Evolutionary conservation across 2,888 invertebrate genomes (phyloP).

Genomic region (Steromphala cineraria): DNA sequence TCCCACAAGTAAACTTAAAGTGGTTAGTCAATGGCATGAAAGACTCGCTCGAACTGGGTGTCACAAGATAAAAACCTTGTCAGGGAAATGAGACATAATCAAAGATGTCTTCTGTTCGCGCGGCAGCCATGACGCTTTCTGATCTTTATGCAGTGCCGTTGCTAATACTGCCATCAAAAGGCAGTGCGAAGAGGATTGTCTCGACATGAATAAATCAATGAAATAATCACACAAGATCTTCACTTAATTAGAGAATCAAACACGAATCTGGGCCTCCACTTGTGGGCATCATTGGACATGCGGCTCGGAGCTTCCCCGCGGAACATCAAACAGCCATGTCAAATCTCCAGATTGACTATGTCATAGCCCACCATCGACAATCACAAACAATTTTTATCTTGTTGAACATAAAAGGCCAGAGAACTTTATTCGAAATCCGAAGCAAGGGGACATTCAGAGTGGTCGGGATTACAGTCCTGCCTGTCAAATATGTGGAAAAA

Average conservation of each 20-base stretch:
- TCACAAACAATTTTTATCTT: constrained; percentile 14
- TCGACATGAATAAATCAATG: constrained; percentile 25
- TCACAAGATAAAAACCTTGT: constrained; percentile 8
- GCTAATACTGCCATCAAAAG: constrained; percentile 25
- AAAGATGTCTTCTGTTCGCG: neutral
- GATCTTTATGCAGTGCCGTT: constrained; percentile 22
- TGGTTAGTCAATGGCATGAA: constrained; percentile 14
- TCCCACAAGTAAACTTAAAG: constrained; percentile 12
- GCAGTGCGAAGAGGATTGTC: constrained; percentile 14
- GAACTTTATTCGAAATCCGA: neutral
- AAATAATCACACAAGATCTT: constrained; percentile 22
- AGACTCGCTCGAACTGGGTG: neutral
- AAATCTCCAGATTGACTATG: constrained; percentile 8
- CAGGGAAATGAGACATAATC: constrained; percentile 14
- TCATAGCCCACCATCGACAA: constrained; percentile 12
- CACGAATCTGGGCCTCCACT: neutral
- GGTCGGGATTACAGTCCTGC: neutral
- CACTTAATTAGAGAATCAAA: constrained; percentile 31
- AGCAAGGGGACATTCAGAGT: neutral
- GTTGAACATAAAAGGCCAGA: constrained; percentile 16
- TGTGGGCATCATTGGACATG: neutral
- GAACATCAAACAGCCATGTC: constrained; percentile 18
- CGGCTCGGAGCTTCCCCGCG: neutral
- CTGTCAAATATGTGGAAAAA: constrained; percentile 13
- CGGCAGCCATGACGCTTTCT: constrained; percentile 3